Evolutionary conservation across 2,113 vertebrate species (phyloP).

Genomic region (Rhineura floridana): DNA sequence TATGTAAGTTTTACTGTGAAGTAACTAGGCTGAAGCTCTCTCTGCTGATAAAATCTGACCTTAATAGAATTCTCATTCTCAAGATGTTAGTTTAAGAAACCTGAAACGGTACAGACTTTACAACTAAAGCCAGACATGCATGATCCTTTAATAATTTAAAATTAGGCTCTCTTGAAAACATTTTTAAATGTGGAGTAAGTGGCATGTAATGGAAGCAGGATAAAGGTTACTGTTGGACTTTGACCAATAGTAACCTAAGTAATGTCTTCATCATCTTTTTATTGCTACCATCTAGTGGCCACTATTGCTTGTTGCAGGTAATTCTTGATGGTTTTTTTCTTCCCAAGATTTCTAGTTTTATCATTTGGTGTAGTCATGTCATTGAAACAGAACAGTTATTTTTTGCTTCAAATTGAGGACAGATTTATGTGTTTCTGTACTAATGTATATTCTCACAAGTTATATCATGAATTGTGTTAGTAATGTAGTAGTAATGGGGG

Average conservation of each 20-base stretch:
- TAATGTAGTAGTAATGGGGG: too few species aligned
- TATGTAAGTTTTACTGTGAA: background rate
- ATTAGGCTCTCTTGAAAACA: conserved; percentile 30
- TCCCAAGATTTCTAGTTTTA: background rate
- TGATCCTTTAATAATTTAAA: conserved; percentile 5
- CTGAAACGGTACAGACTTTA: background rate
- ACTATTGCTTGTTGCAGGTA: background rate
- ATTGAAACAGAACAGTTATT: background rate
- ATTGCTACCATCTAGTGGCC: conserved; percentile 70
- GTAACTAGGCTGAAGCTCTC: background rate
- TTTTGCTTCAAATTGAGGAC: background rate
- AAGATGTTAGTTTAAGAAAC: conserved; percentile 7
- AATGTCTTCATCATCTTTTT: conserved; percentile 20
- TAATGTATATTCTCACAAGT: too few species aligned
- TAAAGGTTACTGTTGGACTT: conserved; percentile 75
- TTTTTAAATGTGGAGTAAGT: background rate
- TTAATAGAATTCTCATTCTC: background rate
- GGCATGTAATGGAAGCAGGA: conserved; percentile 33
- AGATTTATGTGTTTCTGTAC: background rate
- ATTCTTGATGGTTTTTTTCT: background rate
- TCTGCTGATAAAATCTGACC: background rate
- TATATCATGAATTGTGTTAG: too few species aligned
- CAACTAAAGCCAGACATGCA: background rate
- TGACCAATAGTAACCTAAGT: conserved; percentile 79
- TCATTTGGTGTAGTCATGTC: background rate